Evolutionary conservation across 2,888 invertebrate species (phyloP).

Genomic region (Hesperia comma): DNA sequence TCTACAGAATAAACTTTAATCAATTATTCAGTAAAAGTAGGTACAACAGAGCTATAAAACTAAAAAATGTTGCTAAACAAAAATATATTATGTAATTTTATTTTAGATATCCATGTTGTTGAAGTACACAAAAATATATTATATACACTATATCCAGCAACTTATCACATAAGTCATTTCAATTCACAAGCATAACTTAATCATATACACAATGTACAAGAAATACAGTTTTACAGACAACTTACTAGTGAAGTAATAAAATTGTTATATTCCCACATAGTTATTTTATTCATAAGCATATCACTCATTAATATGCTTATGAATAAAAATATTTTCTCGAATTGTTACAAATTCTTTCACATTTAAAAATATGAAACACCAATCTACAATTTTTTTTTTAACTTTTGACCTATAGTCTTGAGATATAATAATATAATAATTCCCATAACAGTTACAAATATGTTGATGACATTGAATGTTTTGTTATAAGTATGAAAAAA

Average conservation of each 20-base stretch:
- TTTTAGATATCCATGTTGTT: conserved; percentile 6
- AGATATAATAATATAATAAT: not conserved
- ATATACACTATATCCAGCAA: conserved; percentile 29
- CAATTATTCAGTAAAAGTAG: conserved; percentile 14
- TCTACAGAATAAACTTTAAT: conserved; percentile 23
- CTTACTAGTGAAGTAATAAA: not conserved
- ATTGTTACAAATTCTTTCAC: no score
- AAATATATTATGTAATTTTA: conserved; percentile 10
- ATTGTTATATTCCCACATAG: not conserved
- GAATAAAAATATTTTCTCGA: no score
- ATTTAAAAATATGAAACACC: no score
- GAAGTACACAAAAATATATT: conserved; percentile 32
- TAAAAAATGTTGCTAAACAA: conserved; percentile 12
- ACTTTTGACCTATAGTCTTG: no score
- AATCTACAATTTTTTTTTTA: no score
- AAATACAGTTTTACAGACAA: conserved; percentile 11
- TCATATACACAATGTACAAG: conserved; percentile 22
- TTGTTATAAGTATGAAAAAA: conserved; percentile 9
- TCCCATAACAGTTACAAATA: not conserved
- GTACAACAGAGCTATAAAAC: conserved; percentile 15
- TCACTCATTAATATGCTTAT: no score
- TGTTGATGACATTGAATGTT: conserved; percentile 14
- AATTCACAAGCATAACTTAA: conserved; percentile 13
- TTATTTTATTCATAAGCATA: no score
- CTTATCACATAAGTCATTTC: conserved; percentile 18